Evolutionary conservation across 2,113 vertebrate genomes (phyloP), one percentile per base, ranked within the genome.

Genomic region (Hippocampus zosterae): DNA sequence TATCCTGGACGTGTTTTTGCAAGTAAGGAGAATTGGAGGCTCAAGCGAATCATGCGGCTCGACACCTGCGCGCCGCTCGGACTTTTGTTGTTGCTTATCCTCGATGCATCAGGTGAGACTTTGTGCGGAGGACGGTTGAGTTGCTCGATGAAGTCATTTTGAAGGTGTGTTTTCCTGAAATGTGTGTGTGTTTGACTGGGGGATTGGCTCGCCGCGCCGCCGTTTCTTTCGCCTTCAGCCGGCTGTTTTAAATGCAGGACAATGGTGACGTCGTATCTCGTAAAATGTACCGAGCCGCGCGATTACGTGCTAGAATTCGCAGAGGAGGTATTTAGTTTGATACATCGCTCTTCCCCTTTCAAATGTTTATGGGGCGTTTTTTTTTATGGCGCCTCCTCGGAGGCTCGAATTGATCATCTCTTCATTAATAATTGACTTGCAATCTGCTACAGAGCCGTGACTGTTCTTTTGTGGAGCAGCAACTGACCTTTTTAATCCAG

Each of bases 371-470:
- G 79, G 73, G 75, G 68, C 80, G 11, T 84, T 85, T 78, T 85
- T 78, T 37, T 37, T 37, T 6, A 85, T 85, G 80, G 75, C 68
- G 71, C 81, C 84, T 79, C 75, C 80, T 55, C 67, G 67, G 44
- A 71, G 79, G 69, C 85, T 46, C 80, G 77, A 78, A 80, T 76
- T 76, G 71, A 77, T 85, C 73, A 67, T 42, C 3, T 27, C 67
- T 61, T 76, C 85, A 88, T 91, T 74, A 90, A 90, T 92, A 74
- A 90, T 92, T 91, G 73, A 91, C 73, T 56, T 72, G 27, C 86
- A 90, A 82, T 86, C 85, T 89, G 89, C 73, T 85, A 78, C 74
- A 79, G 15, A 60, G 50, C 46, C 50, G n/a, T 67, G 74, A 76
- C 68, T 67, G 48, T 74, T 62, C 53, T 44, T 69, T 76, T 44